Conservation (phyloP, 64 coral and sea anemone genomes). For the Catalaphyllia jardinei region DNA sequence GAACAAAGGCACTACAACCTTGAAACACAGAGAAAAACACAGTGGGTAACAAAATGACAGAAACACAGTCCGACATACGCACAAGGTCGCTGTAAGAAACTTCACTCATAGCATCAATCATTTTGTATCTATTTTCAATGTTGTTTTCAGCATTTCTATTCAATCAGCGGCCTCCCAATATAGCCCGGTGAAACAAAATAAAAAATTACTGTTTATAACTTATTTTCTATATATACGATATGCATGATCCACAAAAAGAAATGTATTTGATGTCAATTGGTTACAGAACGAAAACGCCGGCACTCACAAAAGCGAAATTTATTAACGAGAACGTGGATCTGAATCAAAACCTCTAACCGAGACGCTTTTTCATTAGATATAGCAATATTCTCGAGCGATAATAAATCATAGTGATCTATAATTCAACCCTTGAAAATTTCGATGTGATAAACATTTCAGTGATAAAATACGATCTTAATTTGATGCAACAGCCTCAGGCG, state of each 20-base stretch:
- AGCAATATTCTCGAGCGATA: neutral
- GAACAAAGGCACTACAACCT: neutral
- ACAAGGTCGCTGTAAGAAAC: neutral
- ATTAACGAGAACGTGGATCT: neutral
- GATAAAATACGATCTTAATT: slow-evolving; percentile 21
- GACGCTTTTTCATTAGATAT: neutral
- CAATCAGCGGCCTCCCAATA: neutral
- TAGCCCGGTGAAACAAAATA: neutral
- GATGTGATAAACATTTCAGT: neutral
- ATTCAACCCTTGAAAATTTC: neutral
- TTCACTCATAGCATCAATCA: neutral
- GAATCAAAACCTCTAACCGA: neutral
- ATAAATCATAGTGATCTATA: neutral
- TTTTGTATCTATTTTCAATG: neutral
- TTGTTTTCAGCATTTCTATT: neutral
- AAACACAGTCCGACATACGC: neutral
- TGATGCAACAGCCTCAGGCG: neutral
- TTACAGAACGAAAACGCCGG: neutral
- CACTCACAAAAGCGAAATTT: neutral
- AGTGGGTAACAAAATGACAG: neutral
- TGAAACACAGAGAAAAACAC: too few species aligned
- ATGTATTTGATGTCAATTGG: neutral
- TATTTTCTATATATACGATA: neutral
- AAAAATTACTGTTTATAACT: neutral
- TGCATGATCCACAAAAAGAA: neutral